Evolutionary conservation across 2,113 vertebrate genomes (phyloP).

Genomic region (Corynorhinus townsendii): DNA sequence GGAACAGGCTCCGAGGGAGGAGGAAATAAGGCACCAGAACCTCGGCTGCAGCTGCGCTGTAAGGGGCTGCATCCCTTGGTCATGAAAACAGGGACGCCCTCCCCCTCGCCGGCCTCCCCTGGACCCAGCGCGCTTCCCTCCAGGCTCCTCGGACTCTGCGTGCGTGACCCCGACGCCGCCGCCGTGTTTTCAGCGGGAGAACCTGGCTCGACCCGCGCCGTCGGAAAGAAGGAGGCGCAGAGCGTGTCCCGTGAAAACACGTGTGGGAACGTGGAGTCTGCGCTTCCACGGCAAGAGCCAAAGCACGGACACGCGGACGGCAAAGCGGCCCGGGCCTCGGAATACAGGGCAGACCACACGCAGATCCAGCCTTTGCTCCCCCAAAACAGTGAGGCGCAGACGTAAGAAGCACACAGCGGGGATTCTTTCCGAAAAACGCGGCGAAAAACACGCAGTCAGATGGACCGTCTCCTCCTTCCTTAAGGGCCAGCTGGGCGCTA

Average conservation of each 20-base stretch:
- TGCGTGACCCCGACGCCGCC: background rate
- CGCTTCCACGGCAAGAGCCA: background rate
- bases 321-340: background rate
- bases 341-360: background rate
- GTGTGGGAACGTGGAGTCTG: background rate
- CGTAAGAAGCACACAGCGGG: background rate
- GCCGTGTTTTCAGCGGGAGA: background rate
- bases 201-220: background rate
- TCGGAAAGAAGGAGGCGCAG: background rate
- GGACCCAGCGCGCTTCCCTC: background rate
- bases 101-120: background rate
- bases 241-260: background rate
- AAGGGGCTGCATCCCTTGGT: background rate
- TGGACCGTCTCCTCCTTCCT: background rate
- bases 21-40: background rate
- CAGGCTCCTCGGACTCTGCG: background rate
- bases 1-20: background rate
- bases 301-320: background rate
- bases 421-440: background rate
- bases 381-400: background rate
- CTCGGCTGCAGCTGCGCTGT: too few species aligned
- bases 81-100: background rate
- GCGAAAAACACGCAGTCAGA: background rate
- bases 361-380: background rate
- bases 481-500: too few species aligned